A percentile compares a stretch with the other conserved stretches of the same genome.
Conservation (phyloP, 2,888 invertebrate genomes). For the Cantharis lateralis region DNA sequence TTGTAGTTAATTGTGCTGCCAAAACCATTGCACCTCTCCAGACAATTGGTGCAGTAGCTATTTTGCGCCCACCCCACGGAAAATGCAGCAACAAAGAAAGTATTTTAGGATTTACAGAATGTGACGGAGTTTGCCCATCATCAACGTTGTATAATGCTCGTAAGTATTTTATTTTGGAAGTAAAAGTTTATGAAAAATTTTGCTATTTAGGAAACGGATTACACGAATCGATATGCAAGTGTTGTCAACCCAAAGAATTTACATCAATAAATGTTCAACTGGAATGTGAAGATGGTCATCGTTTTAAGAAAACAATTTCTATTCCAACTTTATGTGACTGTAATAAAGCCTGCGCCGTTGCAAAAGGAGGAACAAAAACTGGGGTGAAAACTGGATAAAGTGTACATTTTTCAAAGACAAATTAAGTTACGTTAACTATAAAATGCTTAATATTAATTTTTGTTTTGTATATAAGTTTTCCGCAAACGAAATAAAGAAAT, state of each 20-base stretch:
- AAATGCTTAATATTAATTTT: not conserved
- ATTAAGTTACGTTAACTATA: not conserved
- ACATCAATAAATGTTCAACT: slow-evolving; percentile 47
- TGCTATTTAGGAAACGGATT: slow-evolving; percentile 57
- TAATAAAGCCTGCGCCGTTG: slow-evolving; percentile 10
- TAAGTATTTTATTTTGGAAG: slow-evolving; percentile 51
- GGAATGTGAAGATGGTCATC: slow-evolving; percentile 50
- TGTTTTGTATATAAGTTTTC: not conserved
- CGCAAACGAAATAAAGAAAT: not conserved
- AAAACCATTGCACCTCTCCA: slow-evolving; percentile 58
- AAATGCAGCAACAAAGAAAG: slow-evolving; percentile 67
- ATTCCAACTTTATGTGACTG: slow-evolving; percentile 54
- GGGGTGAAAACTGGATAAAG: slow-evolving; percentile 1
- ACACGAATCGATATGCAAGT: slow-evolving; percentile 63
- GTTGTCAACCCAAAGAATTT: slow-evolving; percentile 56
- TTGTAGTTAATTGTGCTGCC: slow-evolving; percentile 63
- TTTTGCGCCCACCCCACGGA: slow-evolving; percentile 59
- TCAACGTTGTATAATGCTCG: slow-evolving; percentile 70
- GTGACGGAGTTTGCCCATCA: slow-evolving; percentile 72
- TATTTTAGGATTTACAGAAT: slow-evolving; percentile 68
- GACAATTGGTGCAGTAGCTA: slow-evolving; percentile 65
- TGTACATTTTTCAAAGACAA: not conserved
- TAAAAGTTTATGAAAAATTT: not conserved
- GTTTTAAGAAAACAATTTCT: slow-evolving; percentile 46
- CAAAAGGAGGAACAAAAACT: slow-evolving; percentile 1